Conservation (phyloP, 2,888 invertebrate genomes). For the Heteromurus nitidus region DNA sequence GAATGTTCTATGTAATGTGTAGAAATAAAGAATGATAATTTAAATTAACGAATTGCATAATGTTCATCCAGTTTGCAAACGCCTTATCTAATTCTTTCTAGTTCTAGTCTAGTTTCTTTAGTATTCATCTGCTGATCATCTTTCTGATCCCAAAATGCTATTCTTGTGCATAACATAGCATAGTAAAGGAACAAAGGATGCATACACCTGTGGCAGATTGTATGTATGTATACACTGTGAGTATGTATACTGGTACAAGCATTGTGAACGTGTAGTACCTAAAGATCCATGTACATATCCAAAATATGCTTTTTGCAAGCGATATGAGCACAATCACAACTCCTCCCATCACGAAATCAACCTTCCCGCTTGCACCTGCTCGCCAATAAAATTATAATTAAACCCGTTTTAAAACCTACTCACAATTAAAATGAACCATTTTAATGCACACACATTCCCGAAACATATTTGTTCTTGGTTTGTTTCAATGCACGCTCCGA, state of each 20-base stretch:
- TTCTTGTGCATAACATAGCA: no score
- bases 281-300: background rate
- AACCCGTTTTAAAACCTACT: background rate
- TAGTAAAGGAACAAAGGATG: no score
- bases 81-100: no score
- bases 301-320: background rate
- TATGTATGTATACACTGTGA: no score
- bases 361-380: no score
- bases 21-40: background rate
- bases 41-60: background rate
- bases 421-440: background rate
- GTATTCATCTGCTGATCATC: no score
- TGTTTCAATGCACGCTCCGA: background rate
- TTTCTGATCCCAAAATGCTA: no score
- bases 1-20: background rate
- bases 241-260: no score
- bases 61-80: no score
- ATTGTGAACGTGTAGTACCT: background rate
- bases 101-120: no score
- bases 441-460: background rate
- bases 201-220: no score
- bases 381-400: background rate
- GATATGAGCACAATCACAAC: background rate
- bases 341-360: no score
- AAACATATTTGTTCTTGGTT: background rate